These are phyloP conservation scores for Macrophya alboannulata DNA, from an alignment of 2,888 invertebrate genomes.

Conservation along the genomic window DNA sequence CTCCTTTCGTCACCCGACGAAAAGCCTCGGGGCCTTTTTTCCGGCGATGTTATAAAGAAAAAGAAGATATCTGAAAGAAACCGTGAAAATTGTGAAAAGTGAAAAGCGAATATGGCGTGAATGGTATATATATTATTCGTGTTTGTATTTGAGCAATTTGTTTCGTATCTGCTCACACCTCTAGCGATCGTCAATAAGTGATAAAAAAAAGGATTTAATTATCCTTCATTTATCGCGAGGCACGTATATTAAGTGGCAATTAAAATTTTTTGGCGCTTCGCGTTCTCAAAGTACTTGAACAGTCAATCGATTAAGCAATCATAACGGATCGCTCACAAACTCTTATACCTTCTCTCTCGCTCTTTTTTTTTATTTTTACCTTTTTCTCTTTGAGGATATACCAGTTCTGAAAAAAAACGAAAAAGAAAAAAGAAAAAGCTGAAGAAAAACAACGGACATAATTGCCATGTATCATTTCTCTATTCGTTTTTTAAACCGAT, in stretches of 20 bases:
- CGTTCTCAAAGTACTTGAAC: not conserved
- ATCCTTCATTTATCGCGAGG: slow-evolving; percentile 2
- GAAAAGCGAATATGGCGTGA: not conserved
- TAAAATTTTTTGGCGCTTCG: slow-evolving; percentile 10
- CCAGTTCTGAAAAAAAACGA: not conserved
- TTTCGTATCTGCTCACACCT: slow-evolving; percentile 4
- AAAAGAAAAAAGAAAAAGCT: no score
- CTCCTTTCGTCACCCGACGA: not conserved
- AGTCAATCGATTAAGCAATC: slow-evolving; percentile 6
- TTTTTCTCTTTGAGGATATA: not conserved
- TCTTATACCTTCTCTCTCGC: not conserved
- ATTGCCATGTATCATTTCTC: not conserved
- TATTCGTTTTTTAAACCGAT: not conserved
- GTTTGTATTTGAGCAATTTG: slow-evolving; percentile 13
- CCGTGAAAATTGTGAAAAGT: not conserved
- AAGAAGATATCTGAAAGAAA: not conserved
- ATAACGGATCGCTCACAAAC: not conserved
- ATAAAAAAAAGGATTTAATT: slow-evolving; percentile 22
- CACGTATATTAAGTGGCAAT: not conserved
- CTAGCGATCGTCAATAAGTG: slow-evolving; percentile 12
- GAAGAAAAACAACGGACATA: not conserved
- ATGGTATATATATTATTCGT: not conserved
- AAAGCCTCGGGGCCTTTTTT: not conserved
- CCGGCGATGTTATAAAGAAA: not conserved
- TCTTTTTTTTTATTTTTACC: not conserved